Conservation (phyloP, 2,113 vertebrate genomes). For the Anas platyrhynchos region DNA sequence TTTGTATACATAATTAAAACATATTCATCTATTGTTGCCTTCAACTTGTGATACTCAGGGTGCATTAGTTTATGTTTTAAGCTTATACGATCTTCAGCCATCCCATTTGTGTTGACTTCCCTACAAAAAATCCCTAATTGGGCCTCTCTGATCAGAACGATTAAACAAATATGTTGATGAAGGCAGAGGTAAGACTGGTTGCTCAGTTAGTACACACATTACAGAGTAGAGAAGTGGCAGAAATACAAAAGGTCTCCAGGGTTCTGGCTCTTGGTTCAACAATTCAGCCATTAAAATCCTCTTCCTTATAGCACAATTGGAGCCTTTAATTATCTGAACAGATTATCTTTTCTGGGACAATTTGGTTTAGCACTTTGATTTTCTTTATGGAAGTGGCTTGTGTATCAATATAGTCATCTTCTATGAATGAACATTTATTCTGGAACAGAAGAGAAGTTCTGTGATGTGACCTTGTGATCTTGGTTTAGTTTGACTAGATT, state of each 20-base stretch:
- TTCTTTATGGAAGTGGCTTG: background rate
- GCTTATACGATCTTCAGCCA: background rate
- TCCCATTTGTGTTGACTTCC: background rate
- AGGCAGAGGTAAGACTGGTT: background rate
- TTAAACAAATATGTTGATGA: background rate
- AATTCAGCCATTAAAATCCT: background rate
- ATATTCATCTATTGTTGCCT: background rate
- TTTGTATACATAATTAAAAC: background rate
- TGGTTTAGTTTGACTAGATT: background rate
- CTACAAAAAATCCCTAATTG: background rate
- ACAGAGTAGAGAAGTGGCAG: background rate
- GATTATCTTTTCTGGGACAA: background rate
- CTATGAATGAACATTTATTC: background rate
- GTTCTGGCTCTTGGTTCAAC: background rate
- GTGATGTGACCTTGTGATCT: fast-evolving
- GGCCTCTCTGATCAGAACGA: background rate
- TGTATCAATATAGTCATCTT: background rate
- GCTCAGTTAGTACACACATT: background rate
- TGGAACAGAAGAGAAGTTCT: background rate
- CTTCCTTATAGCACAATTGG: background rate
- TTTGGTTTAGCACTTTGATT: background rate
- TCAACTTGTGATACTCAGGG: background rate
- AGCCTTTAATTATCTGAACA: background rate
- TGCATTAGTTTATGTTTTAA: background rate
- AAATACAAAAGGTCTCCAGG: background rate